These are phyloP conservation scores for Linnaemya tessellans DNA, from an alignment of 2,888 invertebrate genomes.

Conservation along the genomic window DNA sequence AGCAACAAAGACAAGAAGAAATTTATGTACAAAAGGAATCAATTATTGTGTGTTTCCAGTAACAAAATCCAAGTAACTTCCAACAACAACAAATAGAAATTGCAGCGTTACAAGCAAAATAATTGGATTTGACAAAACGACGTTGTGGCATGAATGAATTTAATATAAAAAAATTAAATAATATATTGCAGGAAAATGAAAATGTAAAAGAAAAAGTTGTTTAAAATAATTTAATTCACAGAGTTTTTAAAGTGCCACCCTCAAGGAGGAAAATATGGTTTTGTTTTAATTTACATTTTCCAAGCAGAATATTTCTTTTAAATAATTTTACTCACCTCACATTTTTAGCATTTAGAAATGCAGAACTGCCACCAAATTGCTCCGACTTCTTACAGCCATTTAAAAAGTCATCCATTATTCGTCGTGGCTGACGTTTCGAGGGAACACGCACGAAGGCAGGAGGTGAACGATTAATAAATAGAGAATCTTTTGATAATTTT, in stretches of 20 bases:
- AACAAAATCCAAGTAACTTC: not conserved
- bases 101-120: conserved; percentile 35
- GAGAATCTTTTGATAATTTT: conserved; percentile 83
- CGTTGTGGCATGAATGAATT: conserved; percentile 50
- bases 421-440: conserved; percentile 89
- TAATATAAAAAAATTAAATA: conserved; percentile 20
- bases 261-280: not conserved
- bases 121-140: conserved; percentile 55
- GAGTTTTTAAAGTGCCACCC: not conserved
- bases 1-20: not conserved
- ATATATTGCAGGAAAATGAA: not conserved
- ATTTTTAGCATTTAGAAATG: conserved; percentile 70
- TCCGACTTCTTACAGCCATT: conserved; percentile 84
- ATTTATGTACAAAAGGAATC: conserved; percentile 1
- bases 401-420: conserved; percentile 86
- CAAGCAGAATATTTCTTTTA: not conserved
- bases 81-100: not conserved
- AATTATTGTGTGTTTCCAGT: conserved; percentile 36
- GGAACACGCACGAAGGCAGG: conserved; percentile 91
- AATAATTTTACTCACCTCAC: conserved; percentile 54
- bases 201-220: not conserved
- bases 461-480: conserved; percentile 85
- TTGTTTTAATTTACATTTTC: not conserved
- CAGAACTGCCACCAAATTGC: conserved; percentile 75
- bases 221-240: not conserved